Conservation (phyloP, 2,797 vertebrate genomes). For the Ibycter americanus region DNA sequence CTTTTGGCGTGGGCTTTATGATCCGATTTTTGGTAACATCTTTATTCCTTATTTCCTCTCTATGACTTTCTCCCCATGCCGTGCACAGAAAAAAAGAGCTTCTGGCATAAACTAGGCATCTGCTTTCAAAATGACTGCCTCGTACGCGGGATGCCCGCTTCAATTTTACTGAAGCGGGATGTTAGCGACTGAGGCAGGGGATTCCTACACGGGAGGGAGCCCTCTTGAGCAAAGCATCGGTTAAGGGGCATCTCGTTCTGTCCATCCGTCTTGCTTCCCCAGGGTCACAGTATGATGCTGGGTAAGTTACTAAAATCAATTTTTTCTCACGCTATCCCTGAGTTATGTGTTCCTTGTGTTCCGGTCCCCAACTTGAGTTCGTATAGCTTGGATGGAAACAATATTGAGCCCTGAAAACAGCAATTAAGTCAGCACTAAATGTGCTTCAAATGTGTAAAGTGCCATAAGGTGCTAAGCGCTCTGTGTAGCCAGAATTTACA, state of each 20-base stretch:
- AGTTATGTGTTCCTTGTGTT: background rate
- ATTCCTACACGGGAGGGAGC: background rate
- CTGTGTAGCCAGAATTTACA: background rate
- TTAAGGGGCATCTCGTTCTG: background rate
- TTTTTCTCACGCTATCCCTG: background rate
- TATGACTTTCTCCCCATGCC: background rate
- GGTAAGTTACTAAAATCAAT: background rate
- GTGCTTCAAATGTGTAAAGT: background rate
- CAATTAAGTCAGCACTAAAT: background rate
- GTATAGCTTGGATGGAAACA: background rate
- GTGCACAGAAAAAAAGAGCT: background rate
- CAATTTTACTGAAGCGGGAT: background rate
- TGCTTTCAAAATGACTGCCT: background rate
- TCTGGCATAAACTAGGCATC: background rate
- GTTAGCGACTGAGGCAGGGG: accelerated
- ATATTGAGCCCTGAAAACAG: background rate
- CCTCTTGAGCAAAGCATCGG: background rate
- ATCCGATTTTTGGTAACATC: background rate
- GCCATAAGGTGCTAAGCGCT: background rate
- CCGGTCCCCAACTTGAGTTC: background rate
- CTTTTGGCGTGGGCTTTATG: background rate
- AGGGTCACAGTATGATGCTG: background rate
- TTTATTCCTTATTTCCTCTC: background rate
- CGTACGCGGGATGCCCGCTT: background rate
- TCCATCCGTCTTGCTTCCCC: background rate